phyloP scores from a whole-genome alignment of 35 echinoderm and acorn worm species.

The Lytechinus variegatus region DNA sequence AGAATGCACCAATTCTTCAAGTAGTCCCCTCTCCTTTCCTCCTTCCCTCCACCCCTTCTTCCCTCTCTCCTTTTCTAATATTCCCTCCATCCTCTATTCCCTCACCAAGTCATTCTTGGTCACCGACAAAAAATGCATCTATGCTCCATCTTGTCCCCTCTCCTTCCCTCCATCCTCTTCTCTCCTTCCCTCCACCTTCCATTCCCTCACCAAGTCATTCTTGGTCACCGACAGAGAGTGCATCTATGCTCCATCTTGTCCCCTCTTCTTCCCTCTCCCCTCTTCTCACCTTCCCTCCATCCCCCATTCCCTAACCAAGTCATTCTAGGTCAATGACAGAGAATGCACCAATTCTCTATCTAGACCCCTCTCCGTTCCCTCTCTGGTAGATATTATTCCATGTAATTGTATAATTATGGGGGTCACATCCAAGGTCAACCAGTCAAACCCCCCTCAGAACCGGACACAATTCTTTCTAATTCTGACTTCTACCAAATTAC shows the following conservation, averaged over 20 bases:
- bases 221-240: too few species aligned
- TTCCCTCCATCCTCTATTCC: neutral
- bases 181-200: too few species aligned
- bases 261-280: neutral
- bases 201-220: too few species aligned
- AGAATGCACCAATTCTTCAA: too few species aligned
- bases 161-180: neutral
- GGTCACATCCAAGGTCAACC: neutral
- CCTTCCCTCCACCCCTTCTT: neutral
- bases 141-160: neutral
- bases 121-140: too few species aligned
- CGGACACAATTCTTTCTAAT: neutral
- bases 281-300: neutral
- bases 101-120: neutral
- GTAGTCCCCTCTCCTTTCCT: neutral
- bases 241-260: too few species aligned
- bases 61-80: neutral
- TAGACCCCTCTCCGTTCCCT: neutral
- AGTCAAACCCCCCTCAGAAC: neutral
- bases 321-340: neutral
- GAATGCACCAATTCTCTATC: neutral
- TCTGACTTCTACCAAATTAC: neutral
- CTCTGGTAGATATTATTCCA: neutral
- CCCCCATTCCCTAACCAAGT: neutral
- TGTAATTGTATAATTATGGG: constrained; percentile 14